Percentiles rank a stretch among this genome's conserved stretches.
phyloP scores from a whole-genome alignment of 2,113 vertebrate genomes.

The Ahaetulla prasina region DNA sequence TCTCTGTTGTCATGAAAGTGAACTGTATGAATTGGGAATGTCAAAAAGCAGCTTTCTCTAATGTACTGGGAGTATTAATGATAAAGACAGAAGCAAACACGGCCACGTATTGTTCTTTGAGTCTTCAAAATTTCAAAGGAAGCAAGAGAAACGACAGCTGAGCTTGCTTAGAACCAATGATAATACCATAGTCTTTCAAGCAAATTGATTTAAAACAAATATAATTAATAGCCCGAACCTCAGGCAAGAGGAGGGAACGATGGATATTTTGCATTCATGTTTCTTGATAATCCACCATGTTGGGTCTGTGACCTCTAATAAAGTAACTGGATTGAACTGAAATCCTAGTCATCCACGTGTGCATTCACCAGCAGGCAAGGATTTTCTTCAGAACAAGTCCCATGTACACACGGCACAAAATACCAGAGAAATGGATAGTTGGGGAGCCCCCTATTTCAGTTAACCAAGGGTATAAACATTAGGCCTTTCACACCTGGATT shows the following conservation, averaged over 20 bases:
- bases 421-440: not conserved
- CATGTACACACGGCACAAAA: too few relatives aligned
- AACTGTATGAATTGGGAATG: not conserved
- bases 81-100: not conserved
- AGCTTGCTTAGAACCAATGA: not conserved
- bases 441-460: not conserved
- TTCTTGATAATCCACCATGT: not conserved
- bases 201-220: not conserved
- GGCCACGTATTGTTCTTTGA: not conserved
- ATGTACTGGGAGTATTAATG: not conserved
- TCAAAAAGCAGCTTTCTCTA: not conserved
- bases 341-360: not conserved
- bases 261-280: not conserved
- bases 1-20: not conserved
- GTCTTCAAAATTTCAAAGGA: not conserved
- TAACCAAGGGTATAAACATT: not conserved
- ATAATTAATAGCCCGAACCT: not conserved
- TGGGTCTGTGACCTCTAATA: not conserved
- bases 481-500: not conserved
- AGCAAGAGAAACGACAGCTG: not conserved
- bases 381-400: not conserved
- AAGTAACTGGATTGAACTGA: not conserved
- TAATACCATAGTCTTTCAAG: not conserved
- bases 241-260: not conserved
- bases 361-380: not conserved